These are phyloP conservation scores for Clarias batrachus DNA, from an alignment of 2,113 vertebrate genomes.

Conservation along the genomic window DNA sequence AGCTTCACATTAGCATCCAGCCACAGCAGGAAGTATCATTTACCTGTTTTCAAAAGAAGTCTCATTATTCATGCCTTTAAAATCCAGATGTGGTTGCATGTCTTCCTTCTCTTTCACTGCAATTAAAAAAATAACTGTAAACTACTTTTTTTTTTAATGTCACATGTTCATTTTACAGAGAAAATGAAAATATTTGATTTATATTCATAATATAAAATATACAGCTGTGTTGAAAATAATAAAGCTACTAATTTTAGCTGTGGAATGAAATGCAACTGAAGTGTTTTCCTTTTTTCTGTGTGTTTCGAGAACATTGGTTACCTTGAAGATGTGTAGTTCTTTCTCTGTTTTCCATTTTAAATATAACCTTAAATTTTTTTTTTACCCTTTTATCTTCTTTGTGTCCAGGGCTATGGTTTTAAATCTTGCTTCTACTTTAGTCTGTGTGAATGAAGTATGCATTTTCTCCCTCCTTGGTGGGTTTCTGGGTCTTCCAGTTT, in stretches of 20 bases:
- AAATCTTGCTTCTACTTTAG: too few relatives aligned
- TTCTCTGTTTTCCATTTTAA: not conserved
- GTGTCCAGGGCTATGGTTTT: too few relatives aligned
- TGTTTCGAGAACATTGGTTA: constrained; percentile 36
- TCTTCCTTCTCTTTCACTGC: constrained; percentile 95
- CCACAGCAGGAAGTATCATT: constrained; percentile 52
- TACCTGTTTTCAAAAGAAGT: constrained; percentile 92
- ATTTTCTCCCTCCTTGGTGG: too few relatives aligned
- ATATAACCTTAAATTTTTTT: not conserved
- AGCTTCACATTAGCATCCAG: not conserved
- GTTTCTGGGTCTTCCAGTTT: too few relatives aligned
- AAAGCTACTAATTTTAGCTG: not conserved
- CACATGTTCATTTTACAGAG: not conserved
- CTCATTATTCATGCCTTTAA: constrained; percentile 83
- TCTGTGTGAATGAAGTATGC: too few relatives aligned
- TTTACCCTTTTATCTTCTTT: not conserved
- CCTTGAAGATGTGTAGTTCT: not conserved
- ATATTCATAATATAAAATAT: constrained; percentile 8
- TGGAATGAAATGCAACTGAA: not conserved
- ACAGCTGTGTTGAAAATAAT: not conserved
- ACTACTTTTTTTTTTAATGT: not conserved
- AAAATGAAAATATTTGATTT: not conserved
- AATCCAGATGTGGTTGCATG: constrained; percentile 80
- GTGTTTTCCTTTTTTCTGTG: not conserved
- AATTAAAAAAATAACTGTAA: constrained; percentile 26